Evolutionary conservation across 2,113 vertebrate species (phyloP).

Genomic region (Thryonomys swinderianus): DNA sequence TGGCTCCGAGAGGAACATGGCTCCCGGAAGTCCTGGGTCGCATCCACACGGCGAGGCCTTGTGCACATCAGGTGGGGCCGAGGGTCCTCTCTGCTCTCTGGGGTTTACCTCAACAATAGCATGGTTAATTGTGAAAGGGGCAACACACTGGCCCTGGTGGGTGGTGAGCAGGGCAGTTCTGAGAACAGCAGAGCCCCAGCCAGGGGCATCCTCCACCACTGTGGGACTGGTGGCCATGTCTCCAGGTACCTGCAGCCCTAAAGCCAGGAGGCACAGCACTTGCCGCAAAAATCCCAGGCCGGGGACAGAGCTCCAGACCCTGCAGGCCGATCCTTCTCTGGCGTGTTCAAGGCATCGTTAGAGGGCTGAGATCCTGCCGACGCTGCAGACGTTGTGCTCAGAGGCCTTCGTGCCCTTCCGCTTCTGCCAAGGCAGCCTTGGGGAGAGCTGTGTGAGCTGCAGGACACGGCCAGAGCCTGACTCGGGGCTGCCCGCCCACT

Average conservation of each 20-base stretch:
- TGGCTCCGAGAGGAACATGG: not conserved
- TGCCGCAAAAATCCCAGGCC: not conserved
- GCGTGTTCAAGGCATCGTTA: not conserved
- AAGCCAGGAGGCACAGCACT: not conserved
- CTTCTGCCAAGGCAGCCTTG: not conserved
- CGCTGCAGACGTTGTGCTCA: not conserved
- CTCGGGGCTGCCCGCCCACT: not conserved
- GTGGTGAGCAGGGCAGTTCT: not conserved
- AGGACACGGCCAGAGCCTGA: not conserved
- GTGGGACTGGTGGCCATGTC: not conserved
- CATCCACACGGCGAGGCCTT: not conserved
- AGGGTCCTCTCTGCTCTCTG: not conserved
- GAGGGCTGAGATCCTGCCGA: not conserved
- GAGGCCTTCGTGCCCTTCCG: not conserved
- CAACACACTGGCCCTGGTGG: not conserved
- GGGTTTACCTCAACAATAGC: not conserved
- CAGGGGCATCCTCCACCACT: not conserved
- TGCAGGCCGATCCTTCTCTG: not conserved
- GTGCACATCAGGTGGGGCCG: not conserved
- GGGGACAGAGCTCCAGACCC: not conserved
- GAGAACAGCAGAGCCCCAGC: too few relatives aligned
- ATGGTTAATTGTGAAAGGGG: not conserved
- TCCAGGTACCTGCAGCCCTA: not conserved
- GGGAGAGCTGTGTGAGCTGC: too few relatives aligned
- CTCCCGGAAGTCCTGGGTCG: not conserved